Evolutionary conservation across 2,113 vertebrate genomes (phyloP).

Genomic region (Rousettus leschenaultii): DNA sequence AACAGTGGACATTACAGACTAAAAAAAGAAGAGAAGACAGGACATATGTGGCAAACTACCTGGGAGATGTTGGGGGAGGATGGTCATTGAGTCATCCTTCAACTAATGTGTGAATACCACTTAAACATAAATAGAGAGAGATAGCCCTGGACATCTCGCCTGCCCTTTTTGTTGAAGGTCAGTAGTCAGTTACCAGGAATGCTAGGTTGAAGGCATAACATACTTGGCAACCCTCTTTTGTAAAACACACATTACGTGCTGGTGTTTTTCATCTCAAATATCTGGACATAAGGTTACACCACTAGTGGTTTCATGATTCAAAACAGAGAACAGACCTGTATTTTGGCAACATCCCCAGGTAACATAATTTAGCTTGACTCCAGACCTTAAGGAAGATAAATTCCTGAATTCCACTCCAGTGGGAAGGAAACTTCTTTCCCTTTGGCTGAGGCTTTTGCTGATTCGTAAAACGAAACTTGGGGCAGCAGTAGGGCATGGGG

Average conservation of each 20-base stretch:
- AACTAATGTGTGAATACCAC: neutral
- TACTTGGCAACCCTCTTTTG: constrained; percentile 64
- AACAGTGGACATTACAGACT: neutral
- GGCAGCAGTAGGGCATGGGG: neutral
- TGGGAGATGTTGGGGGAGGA: neutral
- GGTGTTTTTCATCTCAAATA: constrained; percentile 65
- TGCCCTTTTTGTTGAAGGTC: neutral
- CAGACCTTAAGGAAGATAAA: constrained; percentile 63
- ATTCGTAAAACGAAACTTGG: constrained; percentile 63
- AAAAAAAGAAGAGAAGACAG: neutral
- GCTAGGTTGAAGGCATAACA: neutral
- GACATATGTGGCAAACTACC: neutral
- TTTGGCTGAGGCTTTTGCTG: constrained; percentile 66
- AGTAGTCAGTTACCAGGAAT: neutral
- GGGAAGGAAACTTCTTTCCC: constrained; percentile 63
- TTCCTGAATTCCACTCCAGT: constrained; percentile 64
- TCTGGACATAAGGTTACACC: constrained; percentile 66
- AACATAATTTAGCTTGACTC: constrained; percentile 72
- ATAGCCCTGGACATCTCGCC: neutral
- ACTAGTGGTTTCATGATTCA: constrained; percentile 70
- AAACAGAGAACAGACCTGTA: constrained; percentile 72
- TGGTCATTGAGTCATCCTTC: neutral
- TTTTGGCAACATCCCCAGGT: constrained; percentile 72
- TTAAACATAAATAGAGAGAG: neutral
- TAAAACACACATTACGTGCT: constrained; percentile 48